Base-by-base conservation (phyloP, 2,888 invertebrate species). In the Torymus tubicola region DNA sequence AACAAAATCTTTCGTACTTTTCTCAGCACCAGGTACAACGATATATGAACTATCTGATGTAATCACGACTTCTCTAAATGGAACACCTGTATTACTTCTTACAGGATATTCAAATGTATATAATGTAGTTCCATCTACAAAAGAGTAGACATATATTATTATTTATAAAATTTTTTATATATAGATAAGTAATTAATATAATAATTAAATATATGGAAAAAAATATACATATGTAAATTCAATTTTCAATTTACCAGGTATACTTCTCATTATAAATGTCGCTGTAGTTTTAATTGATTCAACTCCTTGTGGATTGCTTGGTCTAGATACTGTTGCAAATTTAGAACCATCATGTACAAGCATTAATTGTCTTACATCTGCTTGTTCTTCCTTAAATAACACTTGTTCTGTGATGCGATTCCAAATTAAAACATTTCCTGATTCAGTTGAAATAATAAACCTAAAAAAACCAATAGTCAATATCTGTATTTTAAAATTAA, bases 341-440 rank as follows among this genome's bases (percentile, higher is more conserved):
- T 95, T 95, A 0, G 93, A 92, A 1, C 96, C 96, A 63, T 95
- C 94, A 86, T 96, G 95, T 81, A 96, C 92, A 42, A 97, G 92
- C 0, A 94, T 92, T 2, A 97, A 90, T 88, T 96, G 96, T 84
- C 94, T 94, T 0, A 97, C 94, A 5, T 95, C 95, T 31, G 93
- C 94, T 88, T 98, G 97, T 87, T 96, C 96, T 86, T 96, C 96
- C 90, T 96, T 96, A 88, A 94, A 96, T 69, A 96, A 90, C 0
- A 95, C 97, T 91, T 95, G 93, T 83, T 95, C 94, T 0, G 95
- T 93, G 78, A 95, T 91, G 80, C 95, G 91, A 87, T 97, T 96
- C 98, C 98, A 98, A 81, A 98, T 94, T 0, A 98, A 92, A 55
- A 98, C 93, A 88, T 97, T 96, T 0, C 98, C 98, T 0, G 98